Conservation (phyloP, 1,140 invertebrate genomes). For the Wasmannia auropunctata region DNA sequence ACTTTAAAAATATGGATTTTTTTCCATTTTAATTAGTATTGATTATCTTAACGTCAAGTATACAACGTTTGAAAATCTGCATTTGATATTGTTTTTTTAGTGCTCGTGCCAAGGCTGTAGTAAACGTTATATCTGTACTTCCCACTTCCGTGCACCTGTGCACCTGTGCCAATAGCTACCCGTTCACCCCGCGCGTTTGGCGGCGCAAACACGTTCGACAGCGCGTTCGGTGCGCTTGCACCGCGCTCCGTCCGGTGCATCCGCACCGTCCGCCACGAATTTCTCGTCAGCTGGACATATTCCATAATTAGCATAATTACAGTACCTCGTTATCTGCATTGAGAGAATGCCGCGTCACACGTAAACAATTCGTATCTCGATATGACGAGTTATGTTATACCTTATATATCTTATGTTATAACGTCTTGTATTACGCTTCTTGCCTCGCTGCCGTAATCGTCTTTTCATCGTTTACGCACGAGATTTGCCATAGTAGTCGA, state of each 20-base stretch:
- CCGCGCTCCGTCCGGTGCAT: not conserved
- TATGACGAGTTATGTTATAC: too few relatives aligned
- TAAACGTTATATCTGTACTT: not conserved
- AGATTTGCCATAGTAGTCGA: too few relatives aligned
- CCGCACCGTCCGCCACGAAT: not conserved
- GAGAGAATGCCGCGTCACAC: too few relatives aligned
- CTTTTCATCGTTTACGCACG: too few relatives aligned
- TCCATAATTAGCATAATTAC: not conserved
- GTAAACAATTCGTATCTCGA: too few relatives aligned
- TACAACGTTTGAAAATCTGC: not conserved
- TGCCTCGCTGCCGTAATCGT: too few relatives aligned
- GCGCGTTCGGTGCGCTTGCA: not conserved
- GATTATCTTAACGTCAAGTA: not conserved
- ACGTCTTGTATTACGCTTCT: too few relatives aligned
- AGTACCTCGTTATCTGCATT: too few relatives aligned
- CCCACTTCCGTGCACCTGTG: not conserved
- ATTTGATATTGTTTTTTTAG: not conserved
- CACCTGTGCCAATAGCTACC: not conserved
- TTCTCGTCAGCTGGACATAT: not conserved
- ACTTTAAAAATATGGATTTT: not conserved
- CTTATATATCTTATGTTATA: too few relatives aligned
- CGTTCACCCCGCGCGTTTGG: not conserved
- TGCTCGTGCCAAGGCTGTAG: not conserved
- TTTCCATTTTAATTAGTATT: not conserved
- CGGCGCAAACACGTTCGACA: not conserved